These are phyloP conservation scores for Pollenia labialis DNA, from an alignment of 2,888 invertebrate genomes.

Conservation along the genomic window DNA sequence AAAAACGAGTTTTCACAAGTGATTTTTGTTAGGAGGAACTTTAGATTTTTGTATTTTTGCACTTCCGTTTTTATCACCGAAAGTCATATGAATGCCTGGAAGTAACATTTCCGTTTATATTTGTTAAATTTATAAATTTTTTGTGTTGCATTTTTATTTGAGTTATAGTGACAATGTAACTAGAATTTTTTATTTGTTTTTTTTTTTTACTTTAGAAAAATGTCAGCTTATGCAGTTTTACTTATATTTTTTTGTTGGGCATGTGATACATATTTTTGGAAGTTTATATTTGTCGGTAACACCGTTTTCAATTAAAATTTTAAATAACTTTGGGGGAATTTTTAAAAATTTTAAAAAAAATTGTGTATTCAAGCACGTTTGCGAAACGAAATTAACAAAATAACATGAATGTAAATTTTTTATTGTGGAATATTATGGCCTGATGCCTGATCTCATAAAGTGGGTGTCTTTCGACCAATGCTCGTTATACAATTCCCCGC, in stretches of 20 bases:
- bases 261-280: background rate
- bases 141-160: background rate
- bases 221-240: background rate
- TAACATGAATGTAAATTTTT: too few relatives aligned
- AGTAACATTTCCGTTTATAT: conserved; percentile 19
- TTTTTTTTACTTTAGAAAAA: conserved; percentile 3
- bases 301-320: background rate
- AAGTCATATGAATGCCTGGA: conserved; percentile 12
- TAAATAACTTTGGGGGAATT: too few relatives aligned
- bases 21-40: too few relatives aligned
- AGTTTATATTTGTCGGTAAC: background rate
- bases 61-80: conserved; percentile 2
- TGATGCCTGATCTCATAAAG: too few relatives aligned
- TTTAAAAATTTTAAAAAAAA: too few relatives aligned
- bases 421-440: too few relatives aligned
- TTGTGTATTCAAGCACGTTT: too few relatives aligned
- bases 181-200: background rate
- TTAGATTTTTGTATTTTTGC: background rate
- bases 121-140: conserved; percentile 30
- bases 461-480: too few relatives aligned
- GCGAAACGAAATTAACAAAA: too few relatives aligned
- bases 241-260: background rate
- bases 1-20: too few relatives aligned
- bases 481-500: background rate
- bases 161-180: background rate